Conservation (phyloP, 2,888 invertebrate genomes). For the Halictus ligatus region DNA sequence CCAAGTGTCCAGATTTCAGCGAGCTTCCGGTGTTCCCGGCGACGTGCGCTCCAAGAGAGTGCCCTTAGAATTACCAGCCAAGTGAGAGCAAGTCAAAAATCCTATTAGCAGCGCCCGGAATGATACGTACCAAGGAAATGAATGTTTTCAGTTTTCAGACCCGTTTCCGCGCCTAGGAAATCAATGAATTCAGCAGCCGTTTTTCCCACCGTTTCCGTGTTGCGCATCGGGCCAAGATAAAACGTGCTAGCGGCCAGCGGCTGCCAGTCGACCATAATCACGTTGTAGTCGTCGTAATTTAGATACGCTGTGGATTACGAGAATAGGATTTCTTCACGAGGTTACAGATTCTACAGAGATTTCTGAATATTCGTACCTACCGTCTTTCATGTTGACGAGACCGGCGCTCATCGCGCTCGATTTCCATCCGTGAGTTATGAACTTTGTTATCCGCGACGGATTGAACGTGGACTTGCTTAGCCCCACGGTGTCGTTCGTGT, state of each 20-base stretch:
- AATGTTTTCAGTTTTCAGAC: conserved; percentile 77
- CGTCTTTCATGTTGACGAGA: conserved; percentile 81
- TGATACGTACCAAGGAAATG: conserved; percentile 83
- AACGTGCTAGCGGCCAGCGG: conserved; percentile 83
- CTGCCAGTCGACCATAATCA: conserved; percentile 85
- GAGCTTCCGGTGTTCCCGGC: conserved; percentile 80
- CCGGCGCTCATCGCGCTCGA: conserved; percentile 83
- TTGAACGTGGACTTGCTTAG: conserved; percentile 75
- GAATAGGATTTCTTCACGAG: neutral
- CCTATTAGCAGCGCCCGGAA: neutral
- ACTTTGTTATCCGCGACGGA: conserved; percentile 80
- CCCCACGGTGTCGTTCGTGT: conserved; percentile 70
- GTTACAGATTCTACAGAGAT: neutral
- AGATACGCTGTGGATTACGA: conserved; percentile 78
- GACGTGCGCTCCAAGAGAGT: conserved; percentile 83
- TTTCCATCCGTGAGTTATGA: conserved; percentile 85
- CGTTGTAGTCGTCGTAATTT: conserved; percentile 82
- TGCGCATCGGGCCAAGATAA: conserved; percentile 82
- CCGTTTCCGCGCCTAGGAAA: conserved; percentile 80
- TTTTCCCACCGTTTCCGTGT: conserved; percentile 83
- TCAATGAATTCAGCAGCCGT: conserved; percentile 82
- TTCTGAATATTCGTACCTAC: conserved; percentile 66
- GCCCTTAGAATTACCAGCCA: conserved; percentile 72
- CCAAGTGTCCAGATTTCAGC: conserved; percentile 79
- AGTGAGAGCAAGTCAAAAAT: neutral